phyloP scores from a whole-genome alignment of 37 sponge, comb jelly and placozoan genomes.

The Crambe crambe region DNA sequence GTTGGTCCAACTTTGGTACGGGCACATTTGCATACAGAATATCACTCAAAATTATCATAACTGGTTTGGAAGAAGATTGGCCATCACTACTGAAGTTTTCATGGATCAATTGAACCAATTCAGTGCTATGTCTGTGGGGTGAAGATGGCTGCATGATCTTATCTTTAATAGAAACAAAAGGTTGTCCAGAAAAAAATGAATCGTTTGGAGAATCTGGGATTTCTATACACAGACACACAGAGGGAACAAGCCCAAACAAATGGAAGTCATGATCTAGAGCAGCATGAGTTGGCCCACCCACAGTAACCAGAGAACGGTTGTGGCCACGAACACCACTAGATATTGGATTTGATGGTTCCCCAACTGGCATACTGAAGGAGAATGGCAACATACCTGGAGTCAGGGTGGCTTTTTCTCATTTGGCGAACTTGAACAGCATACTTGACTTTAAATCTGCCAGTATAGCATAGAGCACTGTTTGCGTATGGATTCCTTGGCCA shows the following conservation, averaged over 20 bases:
- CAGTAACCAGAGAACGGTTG: constrained; percentile 24
- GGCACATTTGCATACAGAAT: constrained; percentile 19
- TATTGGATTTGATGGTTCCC: background rate
- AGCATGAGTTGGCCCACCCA: background rate
- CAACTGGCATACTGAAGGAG: constrained; percentile 17
- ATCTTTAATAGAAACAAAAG: too few species aligned
- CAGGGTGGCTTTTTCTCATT: constrained; percentile 8
- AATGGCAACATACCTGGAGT: constrained; percentile 22
- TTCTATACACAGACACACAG: too few species aligned
- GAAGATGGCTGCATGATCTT: too few species aligned
- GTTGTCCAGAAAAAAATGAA: too few species aligned
- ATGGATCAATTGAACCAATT: too few species aligned
- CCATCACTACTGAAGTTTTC: too few species aligned
- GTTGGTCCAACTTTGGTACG: constrained; percentile 32
- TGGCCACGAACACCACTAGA: constrained; percentile 35
- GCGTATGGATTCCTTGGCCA: constrained; percentile 19
- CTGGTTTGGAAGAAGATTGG: too few species aligned
- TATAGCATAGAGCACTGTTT: background rate
- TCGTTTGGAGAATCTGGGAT: too few species aligned
- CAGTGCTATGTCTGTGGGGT: too few species aligned
- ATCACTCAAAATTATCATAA: too few species aligned
- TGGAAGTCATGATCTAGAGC: constrained; percentile 39
- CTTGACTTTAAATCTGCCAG: constrained; percentile 22
- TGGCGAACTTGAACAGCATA: constrained; percentile 18
- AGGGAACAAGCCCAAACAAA: constrained; percentile 24